A percentile compares a stretch with the other conserved stretches of the same genome.
Evolutionary conservation across 2,888 invertebrate genomes (phyloP).

Genomic region (Idaea aversata): DNA sequence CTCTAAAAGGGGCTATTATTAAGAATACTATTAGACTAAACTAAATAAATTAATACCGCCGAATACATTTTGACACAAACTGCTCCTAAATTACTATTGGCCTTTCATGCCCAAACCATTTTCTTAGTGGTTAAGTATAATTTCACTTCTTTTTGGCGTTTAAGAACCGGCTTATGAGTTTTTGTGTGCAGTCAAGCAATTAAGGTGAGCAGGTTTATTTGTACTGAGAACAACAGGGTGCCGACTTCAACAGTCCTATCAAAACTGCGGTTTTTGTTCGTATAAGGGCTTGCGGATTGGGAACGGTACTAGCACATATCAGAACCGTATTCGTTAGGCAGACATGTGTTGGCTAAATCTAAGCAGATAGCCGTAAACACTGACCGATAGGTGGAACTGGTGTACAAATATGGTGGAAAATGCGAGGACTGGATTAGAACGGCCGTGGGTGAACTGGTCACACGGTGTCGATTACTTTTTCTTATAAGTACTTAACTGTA

Average conservation of each 20-base stretch:
- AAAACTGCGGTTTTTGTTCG: constrained; percentile 18
- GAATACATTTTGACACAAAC: not conserved
- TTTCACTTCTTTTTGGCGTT: constrained; percentile 21
- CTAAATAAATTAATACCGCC: not conserved
- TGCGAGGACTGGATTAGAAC: constrained; percentile 40
- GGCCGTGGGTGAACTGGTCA: constrained; percentile 72
- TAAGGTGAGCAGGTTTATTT: constrained; percentile 33
- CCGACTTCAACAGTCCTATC: constrained; percentile 19
- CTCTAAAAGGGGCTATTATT: no score
- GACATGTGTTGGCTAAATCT: constrained; percentile 9
- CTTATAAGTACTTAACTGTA: constrained; percentile 56
- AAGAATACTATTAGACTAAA: no score
- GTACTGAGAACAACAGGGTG: constrained; percentile 8
- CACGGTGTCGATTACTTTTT: constrained; percentile 59
- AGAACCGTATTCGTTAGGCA: constrained; percentile 6
- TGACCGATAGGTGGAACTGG: constrained; percentile 33
- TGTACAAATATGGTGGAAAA: constrained; percentile 44
- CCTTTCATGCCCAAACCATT: not conserved
- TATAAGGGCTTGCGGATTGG: constrained; percentile 16
- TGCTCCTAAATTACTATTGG: not conserved
- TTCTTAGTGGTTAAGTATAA: constrained; percentile 2
- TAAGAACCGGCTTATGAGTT: constrained; percentile 19
- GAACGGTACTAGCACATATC: constrained; percentile 5
- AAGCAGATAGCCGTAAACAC: constrained; percentile 31
- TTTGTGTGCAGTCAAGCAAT: constrained; percentile 32